Evolutionary conservation across 2,113 vertebrate genomes (phyloP).

Genomic region (Festucalex cinctus): DNA sequence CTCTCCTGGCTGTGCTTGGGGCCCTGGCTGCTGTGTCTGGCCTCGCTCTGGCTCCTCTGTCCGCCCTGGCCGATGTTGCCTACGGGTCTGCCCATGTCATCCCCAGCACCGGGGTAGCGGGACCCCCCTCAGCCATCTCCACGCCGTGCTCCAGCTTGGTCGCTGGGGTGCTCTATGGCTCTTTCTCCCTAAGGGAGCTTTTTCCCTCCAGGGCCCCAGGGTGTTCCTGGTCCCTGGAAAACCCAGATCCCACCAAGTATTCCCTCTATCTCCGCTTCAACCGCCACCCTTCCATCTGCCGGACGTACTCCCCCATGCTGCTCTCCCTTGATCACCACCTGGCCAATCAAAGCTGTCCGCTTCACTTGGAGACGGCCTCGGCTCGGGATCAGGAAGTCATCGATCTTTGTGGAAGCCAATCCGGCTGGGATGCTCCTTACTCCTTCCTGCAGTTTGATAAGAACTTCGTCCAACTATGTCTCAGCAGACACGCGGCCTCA

Average conservation of each 20-base stretch:
- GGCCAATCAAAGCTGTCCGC: slow-evolving; percentile 91
- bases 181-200: slow-evolving; percentile 97
- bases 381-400: slow-evolving; percentile 75
- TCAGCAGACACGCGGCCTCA: slow-evolving; percentile 63
- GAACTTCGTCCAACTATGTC: slow-evolving; percentile 95
- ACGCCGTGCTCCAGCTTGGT: slow-evolving; percentile 90
- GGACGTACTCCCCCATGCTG: slow-evolving; percentile 87
- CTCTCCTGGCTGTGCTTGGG: slow-evolving; percentile 84
- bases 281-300: slow-evolving; percentile 86
- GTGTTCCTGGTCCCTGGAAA: slow-evolving; percentile 98
- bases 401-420: slow-evolving; percentile 79
- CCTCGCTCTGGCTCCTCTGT: slow-evolving; percentile 61
- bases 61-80: slow-evolving; percentile 58
- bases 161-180: slow-evolving; percentile 95
- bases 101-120: slow-evolving; percentile 84
- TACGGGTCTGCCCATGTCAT: slow-evolving; percentile 72
- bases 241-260: slow-evolving; percentile 98
- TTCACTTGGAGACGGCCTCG: slow-evolving; percentile 49
- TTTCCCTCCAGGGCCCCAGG: slow-evolving; percentile 87
- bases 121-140: slow-evolving; percentile 41
- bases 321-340: slow-evolving; percentile 94
- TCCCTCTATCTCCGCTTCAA: slow-evolving; percentile 96
- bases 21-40: slow-evolving; percentile 64
- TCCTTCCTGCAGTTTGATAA: slow-evolving; percentile 96
- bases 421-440: slow-evolving; percentile 69